Conservation (phyloP, 2,113 vertebrate genomes). For the Scartelaos histophorus region DNA sequence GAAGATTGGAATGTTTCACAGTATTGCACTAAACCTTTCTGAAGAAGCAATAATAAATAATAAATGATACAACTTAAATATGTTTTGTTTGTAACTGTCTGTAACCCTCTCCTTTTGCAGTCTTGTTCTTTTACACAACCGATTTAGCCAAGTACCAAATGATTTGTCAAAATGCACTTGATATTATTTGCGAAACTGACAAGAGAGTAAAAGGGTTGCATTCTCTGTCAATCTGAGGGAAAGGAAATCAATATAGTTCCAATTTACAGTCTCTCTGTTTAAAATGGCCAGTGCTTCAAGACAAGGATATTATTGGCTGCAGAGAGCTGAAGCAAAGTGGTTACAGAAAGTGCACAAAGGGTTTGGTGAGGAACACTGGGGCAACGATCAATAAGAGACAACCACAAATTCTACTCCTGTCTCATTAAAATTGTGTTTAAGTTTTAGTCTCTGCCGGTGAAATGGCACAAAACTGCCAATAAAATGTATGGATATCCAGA, state of each 20-base stretch:
- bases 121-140: background rate
- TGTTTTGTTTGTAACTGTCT: background rate
- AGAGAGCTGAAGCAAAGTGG: background rate
- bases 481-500: background rate
- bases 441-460: background rate
- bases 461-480: background rate
- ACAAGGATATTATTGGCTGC: background rate
- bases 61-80: background rate
- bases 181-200: background rate
- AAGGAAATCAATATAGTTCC: background rate
- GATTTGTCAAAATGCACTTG: background rate
- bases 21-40: too few species aligned
- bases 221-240: background rate
- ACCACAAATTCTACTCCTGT: too few species aligned
- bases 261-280: background rate
- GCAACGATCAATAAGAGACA: too few species aligned
- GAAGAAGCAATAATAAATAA: too few species aligned
- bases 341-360: background rate
- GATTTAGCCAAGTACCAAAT: background rate
- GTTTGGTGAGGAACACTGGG: background rate
- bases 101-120: background rate
- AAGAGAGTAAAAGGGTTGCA: background rate
- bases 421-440: background rate
- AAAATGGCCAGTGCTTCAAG: background rate
- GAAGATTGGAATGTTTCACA: too few species aligned